These are phyloP conservation scores for Rattus norvegicus DNA, from an alignment of 2,113 vertebrate genomes.

Conservation along the genomic window GRCr8 NC_086030.1:36661501-36662000, in stretches of 20 bases:
- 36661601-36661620: conserved; percentile 38
- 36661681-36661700: conserved; percentile 79
- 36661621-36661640: conserved; percentile 39
- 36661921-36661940: background rate
- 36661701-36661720: conserved; percentile 75
- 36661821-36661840: background rate
- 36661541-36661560: conserved; percentile 50
- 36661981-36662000: background rate
- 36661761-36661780: conserved; percentile 73
- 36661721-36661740: conserved; percentile 69
- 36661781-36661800: conserved; percentile 70
- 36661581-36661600: conserved; percentile 53
- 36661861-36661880: background rate
- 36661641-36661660: background rate
- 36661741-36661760: conserved; percentile 74
- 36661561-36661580: conserved; percentile 64
- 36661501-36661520: background rate
- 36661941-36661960: background rate
- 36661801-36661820: conserved; percentile 20
- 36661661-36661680: conserved; percentile 79
- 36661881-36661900: conserved; percentile 17
- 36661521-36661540: background rate
- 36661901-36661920: background rate
- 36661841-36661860: background rate
- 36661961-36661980: conserved; percentile 1